Evolutionary conservation across 2,113 vertebrate species (phyloP).

Genomic region (Nothocercus julius): DNA sequence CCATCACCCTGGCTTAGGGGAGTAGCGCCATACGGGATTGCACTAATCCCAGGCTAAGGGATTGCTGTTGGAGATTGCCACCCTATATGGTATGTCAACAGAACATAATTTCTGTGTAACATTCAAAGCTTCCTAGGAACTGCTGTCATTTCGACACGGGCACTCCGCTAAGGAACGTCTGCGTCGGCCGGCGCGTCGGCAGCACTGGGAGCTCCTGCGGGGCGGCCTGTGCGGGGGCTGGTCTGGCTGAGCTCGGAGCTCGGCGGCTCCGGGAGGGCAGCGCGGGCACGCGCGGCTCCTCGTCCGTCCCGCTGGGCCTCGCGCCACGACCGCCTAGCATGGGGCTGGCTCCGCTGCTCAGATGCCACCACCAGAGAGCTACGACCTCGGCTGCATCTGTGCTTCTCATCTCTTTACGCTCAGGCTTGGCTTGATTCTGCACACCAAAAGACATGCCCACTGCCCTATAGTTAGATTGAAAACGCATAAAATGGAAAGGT

Average conservation of each 20-base stretch:
- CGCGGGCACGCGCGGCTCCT: too few species aligned
- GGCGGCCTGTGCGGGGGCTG: too few species aligned
- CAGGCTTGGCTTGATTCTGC: not conserved
- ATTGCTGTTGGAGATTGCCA: rapidly evolving
- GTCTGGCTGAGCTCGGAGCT: too few species aligned
- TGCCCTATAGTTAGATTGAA: not conserved
- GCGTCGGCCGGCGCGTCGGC: too few species aligned
- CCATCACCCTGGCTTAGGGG: rapidly evolving
- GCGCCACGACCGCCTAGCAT: too few species aligned
- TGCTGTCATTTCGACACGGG: too few species aligned
- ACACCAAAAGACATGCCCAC: not conserved
- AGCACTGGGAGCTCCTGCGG: not conserved
- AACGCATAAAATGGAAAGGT: not conserved
- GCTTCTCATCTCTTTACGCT: not conserved
- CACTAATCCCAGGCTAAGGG: not conserved
- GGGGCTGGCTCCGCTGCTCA: too few species aligned
- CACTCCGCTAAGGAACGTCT: too few species aligned
- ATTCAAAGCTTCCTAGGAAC: not conserved
- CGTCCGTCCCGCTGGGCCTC: not conserved
- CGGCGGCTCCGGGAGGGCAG: too few species aligned
- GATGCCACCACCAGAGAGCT: not conserved
- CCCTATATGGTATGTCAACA: too few species aligned
- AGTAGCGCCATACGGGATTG: not conserved
- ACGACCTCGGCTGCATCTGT: not conserved
- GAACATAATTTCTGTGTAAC: not conserved